Base-by-base conservation (phyloP, 2,888 invertebrate species). In the Stomorhina lunata region DNA sequence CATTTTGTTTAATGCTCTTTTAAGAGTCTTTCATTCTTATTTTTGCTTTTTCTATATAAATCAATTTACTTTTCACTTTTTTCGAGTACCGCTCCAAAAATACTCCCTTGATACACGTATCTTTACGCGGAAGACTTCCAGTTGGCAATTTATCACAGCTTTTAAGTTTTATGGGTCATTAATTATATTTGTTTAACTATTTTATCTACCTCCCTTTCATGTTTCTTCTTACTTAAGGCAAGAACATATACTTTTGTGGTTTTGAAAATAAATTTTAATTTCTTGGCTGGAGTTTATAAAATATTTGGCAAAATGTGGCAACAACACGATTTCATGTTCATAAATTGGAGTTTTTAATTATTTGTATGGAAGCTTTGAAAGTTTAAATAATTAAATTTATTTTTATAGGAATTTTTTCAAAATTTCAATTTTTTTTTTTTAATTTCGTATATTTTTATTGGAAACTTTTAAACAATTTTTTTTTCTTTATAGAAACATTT, bases 131-230 rank as follows among this genome's bases (percentile, higher is more conserved):
- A 27, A 20, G 73, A 17, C 50, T 57, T 50, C 63, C 25, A 71
- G 45, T n/a, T n/a, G n/a, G n/a, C 55, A 65, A 81, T 81, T 76
- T 76, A 65, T 76, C 71, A 59, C 63, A 59, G 40, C 76, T 59
- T 80, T 81, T 71, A 65, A 71, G 76, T 71, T 81, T 76, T 81
- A 66, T 81, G 59, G 71, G 65, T 71, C 80, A 81, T 81, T 81
- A 81, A 76, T 81, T 76, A 71, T 66, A 29, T 48, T 50, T 66
- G 34, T 61, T 65, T 45, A 34, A 37, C 22, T n/a, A 59, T 15
- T 29, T 0, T 27, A 1, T 63, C 25, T 63, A 34, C 34, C 12
- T 37, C 1, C 5, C 25, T 32, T 9, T 40, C 27, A 9, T 43
- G 15, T 37, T 45, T 43, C 12, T 22, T 71, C 32, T 29, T 37